Evolutionary conservation across 2,113 vertebrate species (phyloP).

Genomic region (Eulemur macaco): DNA sequence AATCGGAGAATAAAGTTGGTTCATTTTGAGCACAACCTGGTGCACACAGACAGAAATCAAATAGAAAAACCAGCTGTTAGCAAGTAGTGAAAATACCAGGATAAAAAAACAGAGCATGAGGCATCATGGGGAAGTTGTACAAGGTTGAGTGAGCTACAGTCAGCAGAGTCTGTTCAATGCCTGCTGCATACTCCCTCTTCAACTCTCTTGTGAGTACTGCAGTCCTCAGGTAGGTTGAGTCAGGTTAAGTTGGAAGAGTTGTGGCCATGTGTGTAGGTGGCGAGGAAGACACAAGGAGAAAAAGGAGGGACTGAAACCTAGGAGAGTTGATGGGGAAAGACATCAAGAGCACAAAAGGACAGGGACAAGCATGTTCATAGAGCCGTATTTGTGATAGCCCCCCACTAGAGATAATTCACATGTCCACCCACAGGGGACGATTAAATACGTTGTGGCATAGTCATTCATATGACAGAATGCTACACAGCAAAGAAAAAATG

Average conservation of each 20-base stretch:
- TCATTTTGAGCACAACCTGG: slow-evolving; percentile 39
- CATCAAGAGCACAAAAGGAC: too few relatives aligned
- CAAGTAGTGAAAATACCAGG: not conserved
- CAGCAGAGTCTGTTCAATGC: not conserved
- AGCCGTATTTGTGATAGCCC: too few relatives aligned
- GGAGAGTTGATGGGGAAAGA: not conserved
- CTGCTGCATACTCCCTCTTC: not conserved
- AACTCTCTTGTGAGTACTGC: not conserved
- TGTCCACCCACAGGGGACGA: too few relatives aligned
- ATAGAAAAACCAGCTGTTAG: slow-evolving; percentile 8
- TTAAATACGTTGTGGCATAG: too few relatives aligned
- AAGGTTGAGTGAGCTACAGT: not conserved
- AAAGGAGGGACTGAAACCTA: too few relatives aligned
- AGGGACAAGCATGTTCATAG: too few relatives aligned
- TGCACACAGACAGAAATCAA: slow-evolving; percentile 36
- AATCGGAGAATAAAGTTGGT: not conserved
- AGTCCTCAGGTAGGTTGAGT: not conserved
- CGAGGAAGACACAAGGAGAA: too few relatives aligned
- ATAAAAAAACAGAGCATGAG: not conserved
- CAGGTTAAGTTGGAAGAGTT: too few relatives aligned
- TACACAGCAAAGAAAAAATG: too few relatives aligned
- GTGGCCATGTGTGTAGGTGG: too few relatives aligned
- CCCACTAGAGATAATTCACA: too few relatives aligned
- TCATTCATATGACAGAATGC: too few relatives aligned
- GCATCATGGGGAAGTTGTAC: not conserved